Conservation (phyloP, 2,797 vertebrate genomes). For the Thunnus albacares region DNA sequence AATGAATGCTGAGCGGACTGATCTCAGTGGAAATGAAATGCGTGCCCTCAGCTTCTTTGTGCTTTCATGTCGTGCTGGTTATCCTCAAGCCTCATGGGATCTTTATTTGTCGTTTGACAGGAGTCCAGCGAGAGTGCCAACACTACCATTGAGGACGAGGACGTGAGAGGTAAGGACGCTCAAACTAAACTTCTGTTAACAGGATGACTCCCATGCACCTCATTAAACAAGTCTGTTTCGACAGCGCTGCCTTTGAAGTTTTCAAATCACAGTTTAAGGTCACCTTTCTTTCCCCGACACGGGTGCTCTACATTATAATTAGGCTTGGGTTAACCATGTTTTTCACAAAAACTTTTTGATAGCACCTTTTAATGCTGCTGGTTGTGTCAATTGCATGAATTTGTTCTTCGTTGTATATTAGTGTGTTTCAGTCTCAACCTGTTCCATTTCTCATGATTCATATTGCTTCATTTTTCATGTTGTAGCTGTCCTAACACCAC, state of each 20-base stretch:
- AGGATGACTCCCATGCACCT: neutral
- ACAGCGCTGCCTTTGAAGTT: neutral
- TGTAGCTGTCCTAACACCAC: neutral
- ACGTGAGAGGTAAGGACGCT: conserved; percentile 93
- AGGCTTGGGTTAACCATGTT: neutral
- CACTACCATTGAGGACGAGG: conserved; percentile 98
- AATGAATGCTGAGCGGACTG: neutral
- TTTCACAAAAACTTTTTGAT: neutral
- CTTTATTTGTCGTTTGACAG: conserved; percentile 79
- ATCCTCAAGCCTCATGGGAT: neutral
- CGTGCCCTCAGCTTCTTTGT: conserved; percentile 5
- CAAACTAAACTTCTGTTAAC: conserved; percentile 10
- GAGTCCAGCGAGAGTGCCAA: conserved; percentile 98
- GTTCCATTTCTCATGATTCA: neutral
- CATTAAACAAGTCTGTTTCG: neutral
- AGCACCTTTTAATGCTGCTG: neutral
- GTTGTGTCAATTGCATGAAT: conserved; percentile 12
- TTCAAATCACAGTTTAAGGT: neutral
- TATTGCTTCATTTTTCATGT: conserved; percentile 13
- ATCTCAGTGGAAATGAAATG: neutral
- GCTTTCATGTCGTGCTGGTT: neutral
- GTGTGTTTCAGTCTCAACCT: neutral
- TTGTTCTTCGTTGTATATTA: conserved; percentile 8
- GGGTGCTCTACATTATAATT: neutral
- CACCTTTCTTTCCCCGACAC: neutral